Evolutionary conservation across 2,888 invertebrate species (phyloP).

Genomic region (Lycaena phlaeas): DNA sequence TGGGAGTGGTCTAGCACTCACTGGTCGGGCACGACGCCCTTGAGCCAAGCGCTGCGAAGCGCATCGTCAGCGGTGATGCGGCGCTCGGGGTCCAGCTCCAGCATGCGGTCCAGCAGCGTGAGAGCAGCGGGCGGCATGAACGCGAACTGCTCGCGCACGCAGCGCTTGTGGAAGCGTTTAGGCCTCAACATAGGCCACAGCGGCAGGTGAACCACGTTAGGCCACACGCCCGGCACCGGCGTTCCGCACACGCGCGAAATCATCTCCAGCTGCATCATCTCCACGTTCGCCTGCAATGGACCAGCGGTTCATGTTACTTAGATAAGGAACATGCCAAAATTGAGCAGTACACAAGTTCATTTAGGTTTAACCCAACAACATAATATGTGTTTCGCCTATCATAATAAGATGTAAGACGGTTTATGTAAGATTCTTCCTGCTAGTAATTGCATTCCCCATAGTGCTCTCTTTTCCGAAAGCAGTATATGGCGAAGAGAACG

Average conservation of each 20-base stretch:
- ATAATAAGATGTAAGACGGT: no score
- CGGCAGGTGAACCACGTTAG: constrained; percentile 93
- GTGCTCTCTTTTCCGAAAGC: no score
- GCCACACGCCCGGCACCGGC: constrained; percentile 97
- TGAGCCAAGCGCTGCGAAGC: constrained; percentile 92
- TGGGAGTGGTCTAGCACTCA: no score
- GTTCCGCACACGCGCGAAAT: constrained; percentile 96
- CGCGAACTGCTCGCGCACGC: constrained; percentile 92
- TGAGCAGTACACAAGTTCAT: no score
- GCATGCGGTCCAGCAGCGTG: constrained; percentile 94
- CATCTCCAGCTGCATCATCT: constrained; percentile 93
- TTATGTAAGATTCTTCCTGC: no score
- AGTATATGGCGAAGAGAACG: no score
- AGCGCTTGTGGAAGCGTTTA: constrained; percentile 90
- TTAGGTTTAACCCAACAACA: no score
- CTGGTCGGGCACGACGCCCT: constrained; percentile 92
- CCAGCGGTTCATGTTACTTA: no score
- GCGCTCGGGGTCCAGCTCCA: constrained; percentile 94
- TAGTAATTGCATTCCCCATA: no score
- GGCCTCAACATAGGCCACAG: constrained; percentile 93
- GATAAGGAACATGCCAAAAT: no score
- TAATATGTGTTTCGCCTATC: no score
- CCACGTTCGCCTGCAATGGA: constrained; percentile 86
- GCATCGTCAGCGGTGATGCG: constrained; percentile 96
- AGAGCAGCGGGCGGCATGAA: constrained; percentile 92